Evolutionary conservation across 2,797 vertebrate species (phyloP).

Genomic region (Phalloptychus januarius): DNA sequence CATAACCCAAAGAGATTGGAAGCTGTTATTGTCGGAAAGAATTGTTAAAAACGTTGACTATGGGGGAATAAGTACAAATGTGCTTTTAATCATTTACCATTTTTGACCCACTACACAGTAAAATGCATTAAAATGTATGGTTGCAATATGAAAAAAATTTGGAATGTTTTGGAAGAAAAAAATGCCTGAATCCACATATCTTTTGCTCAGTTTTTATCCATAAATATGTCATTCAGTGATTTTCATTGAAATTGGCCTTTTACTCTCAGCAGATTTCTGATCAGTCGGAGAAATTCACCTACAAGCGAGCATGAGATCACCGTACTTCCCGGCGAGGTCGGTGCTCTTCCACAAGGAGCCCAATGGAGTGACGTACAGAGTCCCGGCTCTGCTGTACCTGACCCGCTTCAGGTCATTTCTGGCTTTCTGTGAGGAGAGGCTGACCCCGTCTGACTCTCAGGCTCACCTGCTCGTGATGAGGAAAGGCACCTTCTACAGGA

Average conservation of each 20-base stretch:
- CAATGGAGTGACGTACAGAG: slow-evolving; percentile 89
- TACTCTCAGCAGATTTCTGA: slow-evolving; percentile 8
- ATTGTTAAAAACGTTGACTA: not conserved
- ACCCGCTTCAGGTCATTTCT: slow-evolving; percentile 82
- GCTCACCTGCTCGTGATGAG: slow-evolving; percentile 92
- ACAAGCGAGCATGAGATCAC: slow-evolving; percentile 67
- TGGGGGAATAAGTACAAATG: not conserved
- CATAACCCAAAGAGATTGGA: not conserved
- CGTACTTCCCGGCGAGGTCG: slow-evolving; percentile 84
- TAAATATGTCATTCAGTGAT: not conserved
- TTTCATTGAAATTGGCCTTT: not conserved
- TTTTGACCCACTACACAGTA: not conserved
- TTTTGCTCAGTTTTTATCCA: not conserved
- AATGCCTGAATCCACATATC: not conserved
- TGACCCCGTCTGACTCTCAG: slow-evolving; percentile 87
- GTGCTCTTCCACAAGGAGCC: slow-evolving; percentile 89
- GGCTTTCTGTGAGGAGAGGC: slow-evolving; percentile 93
- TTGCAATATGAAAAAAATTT: not conserved
- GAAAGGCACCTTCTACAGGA: slow-evolving; percentile 84
- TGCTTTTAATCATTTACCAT: not conserved
- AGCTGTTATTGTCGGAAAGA: not conserved
- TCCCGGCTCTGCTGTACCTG: slow-evolving; percentile 90
- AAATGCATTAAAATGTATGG: not conserved
- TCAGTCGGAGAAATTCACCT: not conserved
- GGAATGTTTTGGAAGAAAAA: not conserved